Evolutionary conservation across 2,113 vertebrate species (phyloP), one percentile per base, ranked within the genome.

Genomic region (Actenoides lindsayi): DNA sequence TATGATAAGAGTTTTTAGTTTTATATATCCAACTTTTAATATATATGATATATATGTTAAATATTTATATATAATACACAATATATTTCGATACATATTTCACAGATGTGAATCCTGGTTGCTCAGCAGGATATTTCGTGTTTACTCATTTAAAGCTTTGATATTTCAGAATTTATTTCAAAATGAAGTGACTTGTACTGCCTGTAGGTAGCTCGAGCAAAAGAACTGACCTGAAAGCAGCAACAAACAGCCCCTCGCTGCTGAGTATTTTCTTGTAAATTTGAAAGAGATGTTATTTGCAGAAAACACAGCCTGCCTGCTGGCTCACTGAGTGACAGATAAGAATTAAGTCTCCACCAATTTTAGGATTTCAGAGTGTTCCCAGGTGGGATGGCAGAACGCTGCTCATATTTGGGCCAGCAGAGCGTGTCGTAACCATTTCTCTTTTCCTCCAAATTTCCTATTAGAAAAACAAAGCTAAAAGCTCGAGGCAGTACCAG

Each of bases 261-360:
- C 64, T 64, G 51, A 92, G 63, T 84, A 57, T 81, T 82, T 89
- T 54, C 75, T 64, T 89, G 39, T n/a, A 51, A 60, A 75, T 92
- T 83, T 84, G 42, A 31, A 92, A 54, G 60, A 67, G 16, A 70
- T 62, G 27, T 11, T 78, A 30, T 75, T 51, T 91, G 64, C 46
- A 81, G 86, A 77, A 77, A 94, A 70, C 41, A 62, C 10, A 80
- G n/a, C 20, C 37, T 53, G n/a, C 35, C 41, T 90, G 37, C n/a
- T 89, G 71, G 65, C 63, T 50, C 46, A 62, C 51, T 2, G 14
- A 54, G 37, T n/a, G 46, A 80, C 83, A 92, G 81, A 50, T 31
- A 62, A 1, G 3, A 76, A 54, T 7, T 48, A 85, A 67, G 5
- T 56, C 23, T 68, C 17, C 50, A 53, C 24, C 1, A 3, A 33